Evolutionary conservation across 2,113 vertebrate genomes (phyloP), one percentile per base, ranked within the genome.

Genomic region (Pituophis catenifer): DNA sequence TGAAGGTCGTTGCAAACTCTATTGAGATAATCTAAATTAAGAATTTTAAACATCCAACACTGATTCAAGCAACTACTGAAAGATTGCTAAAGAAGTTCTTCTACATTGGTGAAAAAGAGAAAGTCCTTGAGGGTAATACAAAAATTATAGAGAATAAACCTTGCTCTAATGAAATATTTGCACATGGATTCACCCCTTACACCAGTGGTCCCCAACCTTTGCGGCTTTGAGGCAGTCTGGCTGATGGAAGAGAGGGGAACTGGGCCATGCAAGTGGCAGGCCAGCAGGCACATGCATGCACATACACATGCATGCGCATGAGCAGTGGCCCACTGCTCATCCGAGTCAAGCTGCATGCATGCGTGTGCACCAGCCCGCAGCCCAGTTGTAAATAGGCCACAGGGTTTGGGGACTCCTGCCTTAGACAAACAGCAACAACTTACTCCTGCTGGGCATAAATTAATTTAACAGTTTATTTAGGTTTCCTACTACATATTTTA

Each of bases 401-500:
- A 2, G 3, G 9, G 26, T 10, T 62, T 65, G 24, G 59, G 24
- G 24, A 62, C 9, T 3, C 24, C 24, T 62, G 59, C 26, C 26
- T 75, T 75, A 62, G 21, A 93, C 91, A 5, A 17, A 92, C 55
- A 58, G 9, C 89, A 24, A 91, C 94, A 75, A 44, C 2, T 94
- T 86, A 48, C 1, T 88, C 21, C n/a, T 55, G 1, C 52, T 53
- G n/a, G 19, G 12, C 90, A 92, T n/a, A 89, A 58, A 50, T 19
- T 33, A 44, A 92, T 90, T 70, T 86, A 94, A 92, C 87, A 88
- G 38, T 52, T 91, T 85, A 94, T 24, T 23, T 3, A 50, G 59
- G 92, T 89, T 86, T 65, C 86, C 54, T 92, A 1, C 11, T 54
- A 24, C 17, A 75, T 75, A 33, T 29, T 54, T 52, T 29, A 54